Percentiles rank a stretch among this genome's conserved stretches.
Evolutionary conservation across 2,888 invertebrate genomes (phyloP).

Genomic region (Myopa tessellatipennis): DNA sequence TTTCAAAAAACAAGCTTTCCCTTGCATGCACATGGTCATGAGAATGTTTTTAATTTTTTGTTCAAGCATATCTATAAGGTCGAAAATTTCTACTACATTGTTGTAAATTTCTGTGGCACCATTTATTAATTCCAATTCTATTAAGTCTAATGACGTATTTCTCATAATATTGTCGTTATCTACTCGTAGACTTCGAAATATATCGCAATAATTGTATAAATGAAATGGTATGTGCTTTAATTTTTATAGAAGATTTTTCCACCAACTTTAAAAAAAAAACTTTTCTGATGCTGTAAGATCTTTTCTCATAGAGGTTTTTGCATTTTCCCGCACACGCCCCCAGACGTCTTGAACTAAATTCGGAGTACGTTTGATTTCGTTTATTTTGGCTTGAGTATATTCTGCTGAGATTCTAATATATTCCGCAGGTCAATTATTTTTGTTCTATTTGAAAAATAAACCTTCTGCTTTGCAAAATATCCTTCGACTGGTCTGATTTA

Average conservation of each 20-base stretch:
- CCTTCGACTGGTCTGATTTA: constrained; percentile 12
- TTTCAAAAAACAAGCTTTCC: neutral
- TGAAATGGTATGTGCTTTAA: constrained; percentile 5
- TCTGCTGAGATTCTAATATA: constrained; percentile 13
- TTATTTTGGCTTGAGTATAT: too few relatives aligned
- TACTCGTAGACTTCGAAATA: neutral
- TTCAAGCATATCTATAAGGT: neutral
- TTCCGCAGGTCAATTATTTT: constrained; percentile 17
- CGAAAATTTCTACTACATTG: neutral
- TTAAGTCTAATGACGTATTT: neutral
- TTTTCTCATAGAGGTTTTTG: neutral
- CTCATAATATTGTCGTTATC: constrained; percentile 15
- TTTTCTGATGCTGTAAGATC: neutral
- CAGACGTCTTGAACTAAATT: neutral
- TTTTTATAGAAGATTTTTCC: neutral
- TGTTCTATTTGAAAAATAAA: neutral
- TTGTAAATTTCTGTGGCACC: neutral
- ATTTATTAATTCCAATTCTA: neutral
- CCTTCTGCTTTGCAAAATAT: constrained; percentile 10
- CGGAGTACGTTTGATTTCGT: too few relatives aligned
- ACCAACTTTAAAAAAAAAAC: neutral
- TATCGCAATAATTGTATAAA: neutral
- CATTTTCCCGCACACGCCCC: neutral
- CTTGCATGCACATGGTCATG: constrained; percentile 7
- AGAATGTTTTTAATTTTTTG: neutral